Evolutionary conservation across 2,888 invertebrate genomes (phyloP).

Genomic region (Xestobium rufovillosum): DNA sequence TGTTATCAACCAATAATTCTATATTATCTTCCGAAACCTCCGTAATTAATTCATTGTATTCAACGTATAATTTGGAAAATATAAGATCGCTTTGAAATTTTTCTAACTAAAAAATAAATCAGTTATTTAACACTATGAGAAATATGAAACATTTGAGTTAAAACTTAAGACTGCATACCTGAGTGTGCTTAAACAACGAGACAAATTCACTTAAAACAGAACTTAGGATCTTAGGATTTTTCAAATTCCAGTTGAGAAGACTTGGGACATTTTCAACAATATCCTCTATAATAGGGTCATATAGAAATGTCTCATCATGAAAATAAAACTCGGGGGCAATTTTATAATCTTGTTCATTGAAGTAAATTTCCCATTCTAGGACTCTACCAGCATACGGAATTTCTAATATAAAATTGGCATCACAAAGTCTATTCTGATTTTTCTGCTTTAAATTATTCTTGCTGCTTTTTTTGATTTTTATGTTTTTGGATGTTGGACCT

Average conservation of each 20-base stretch:
- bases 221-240: constrained; percentile 51
- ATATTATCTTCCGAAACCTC: constrained; percentile 52
- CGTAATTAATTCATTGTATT: constrained; percentile 56
- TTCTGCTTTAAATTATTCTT: too few relatives aligned
- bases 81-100: constrained; percentile 44
- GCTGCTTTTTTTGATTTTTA: too few relatives aligned
- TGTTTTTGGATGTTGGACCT: too few relatives aligned
- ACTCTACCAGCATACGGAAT: constrained; percentile 64
- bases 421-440: too few relatives aligned
- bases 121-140: constrained; percentile 7
- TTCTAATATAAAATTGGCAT: constrained; percentile 53
- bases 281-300: constrained; percentile 49
- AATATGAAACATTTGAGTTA: too few relatives aligned
- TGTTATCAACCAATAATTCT: too few relatives aligned
- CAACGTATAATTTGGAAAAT: constrained; percentile 50
- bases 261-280: constrained; percentile 51
- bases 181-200: constrained; percentile 54
- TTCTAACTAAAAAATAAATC: constrained; percentile 24
- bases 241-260: constrained; percentile 57
- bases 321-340: constrained; percentile 70
- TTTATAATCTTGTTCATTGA: constrained; percentile 46
- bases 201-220: constrained; percentile 57
- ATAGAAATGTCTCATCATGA: constrained; percentile 59
- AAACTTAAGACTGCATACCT: too few relatives aligned
- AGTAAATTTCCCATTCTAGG: constrained; percentile 63